Evolutionary conservation across 2,888 invertebrate species (phyloP).

Genomic region (Caenorhabditis doughertyi): DNA sequence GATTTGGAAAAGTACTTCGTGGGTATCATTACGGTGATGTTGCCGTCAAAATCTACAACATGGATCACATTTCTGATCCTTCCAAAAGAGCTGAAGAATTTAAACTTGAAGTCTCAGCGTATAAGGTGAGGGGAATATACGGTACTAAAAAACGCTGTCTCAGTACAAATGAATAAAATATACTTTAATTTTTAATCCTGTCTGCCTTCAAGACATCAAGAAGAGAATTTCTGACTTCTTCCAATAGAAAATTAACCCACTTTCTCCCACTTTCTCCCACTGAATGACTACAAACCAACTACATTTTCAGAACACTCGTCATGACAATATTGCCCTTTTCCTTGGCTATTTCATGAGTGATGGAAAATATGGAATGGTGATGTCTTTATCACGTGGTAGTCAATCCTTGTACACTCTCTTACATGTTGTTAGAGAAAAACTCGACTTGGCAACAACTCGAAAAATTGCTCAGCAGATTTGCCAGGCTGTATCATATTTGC

Average conservation of each 20-base stretch:
- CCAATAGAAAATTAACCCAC: not conserved
- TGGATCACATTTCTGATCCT: conserved; percentile 89
- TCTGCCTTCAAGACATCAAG: conserved; percentile 16
- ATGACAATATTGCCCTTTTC: conserved; percentile 98
- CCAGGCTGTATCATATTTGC: conserved; percentile 94
- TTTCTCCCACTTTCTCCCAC: not conserved
- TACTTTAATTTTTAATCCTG: not conserved
- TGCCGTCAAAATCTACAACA: conserved; percentile 95
- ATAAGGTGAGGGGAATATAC: conserved; percentile 86
- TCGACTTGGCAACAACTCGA: conserved; percentile 94
- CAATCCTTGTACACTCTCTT: conserved; percentile 65
- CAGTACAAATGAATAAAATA: not conserved
- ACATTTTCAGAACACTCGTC: conserved; percentile 94
- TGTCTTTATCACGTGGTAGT: conserved; percentile 91
- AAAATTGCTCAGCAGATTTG: conserved; percentile 96
- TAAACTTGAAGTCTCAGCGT: conserved; percentile 93
- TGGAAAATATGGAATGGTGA: conserved; percentile 96
- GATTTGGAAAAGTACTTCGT: conserved; percentile 79
- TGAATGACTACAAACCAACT: no score
- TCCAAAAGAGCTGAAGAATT: conserved; percentile 92
- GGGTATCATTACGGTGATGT: conserved; percentile 87
- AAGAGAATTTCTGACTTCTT: conserved; percentile 26
- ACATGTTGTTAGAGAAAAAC: conserved; percentile 53
- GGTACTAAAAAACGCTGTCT: not conserved
- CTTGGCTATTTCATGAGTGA: conserved; percentile 98